Conservation (phyloP, 92 coral and sea anemone genomes). For the Plumapathes pennacea region DNA sequence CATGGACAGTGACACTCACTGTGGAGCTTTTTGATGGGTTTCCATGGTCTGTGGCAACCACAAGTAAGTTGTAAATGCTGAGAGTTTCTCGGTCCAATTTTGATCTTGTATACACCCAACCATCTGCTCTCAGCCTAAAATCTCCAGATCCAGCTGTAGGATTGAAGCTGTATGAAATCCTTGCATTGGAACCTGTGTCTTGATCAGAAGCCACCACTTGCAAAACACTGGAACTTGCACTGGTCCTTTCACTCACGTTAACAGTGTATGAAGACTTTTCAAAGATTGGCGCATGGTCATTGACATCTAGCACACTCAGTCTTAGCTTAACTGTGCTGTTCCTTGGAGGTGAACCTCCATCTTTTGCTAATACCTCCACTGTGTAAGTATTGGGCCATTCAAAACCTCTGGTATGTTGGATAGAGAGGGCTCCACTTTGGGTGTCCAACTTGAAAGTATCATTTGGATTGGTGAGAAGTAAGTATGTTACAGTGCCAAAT, state of each 20-base stretch:
- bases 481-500: slow-evolving; percentile 73
- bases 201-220: slow-evolving; percentile 79
- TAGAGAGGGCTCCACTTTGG: slow-evolving; percentile 65
- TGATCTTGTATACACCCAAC: slow-evolving; percentile 62
- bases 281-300: slow-evolving; percentile 88
- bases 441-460: slow-evolving; percentile 58
- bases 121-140: slow-evolving; percentile 72
- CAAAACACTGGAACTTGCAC: slow-evolving; percentile 41
- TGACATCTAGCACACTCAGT: slow-evolving; percentile 79
- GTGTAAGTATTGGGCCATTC: slow-evolving; percentile 50
- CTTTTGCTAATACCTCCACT: slow-evolving; percentile 68
- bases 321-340: slow-evolving; percentile 55
- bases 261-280: slow-evolving; percentile 56
- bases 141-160: slow-evolving; percentile 43
- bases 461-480: slow-evolving; percentile 66
- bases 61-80: slow-evolving; percentile 49
- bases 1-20: slow-evolving; percentile 68
- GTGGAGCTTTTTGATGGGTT: slow-evolving; percentile 55
- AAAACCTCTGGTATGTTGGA: slow-evolving; percentile 60
- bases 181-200: slow-evolving; percentile 81
- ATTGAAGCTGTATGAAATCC: slow-evolving; percentile 64
- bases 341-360: slow-evolving; percentile 71
- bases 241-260: slow-evolving; percentile 52
- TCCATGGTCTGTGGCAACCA: slow-evolving; percentile 82
- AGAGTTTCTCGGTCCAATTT: slow-evolving; percentile 68